Base-by-base conservation (phyloP, 2,113 vertebrate genomes). In the Epinephelus cyanopodus region DNA sequence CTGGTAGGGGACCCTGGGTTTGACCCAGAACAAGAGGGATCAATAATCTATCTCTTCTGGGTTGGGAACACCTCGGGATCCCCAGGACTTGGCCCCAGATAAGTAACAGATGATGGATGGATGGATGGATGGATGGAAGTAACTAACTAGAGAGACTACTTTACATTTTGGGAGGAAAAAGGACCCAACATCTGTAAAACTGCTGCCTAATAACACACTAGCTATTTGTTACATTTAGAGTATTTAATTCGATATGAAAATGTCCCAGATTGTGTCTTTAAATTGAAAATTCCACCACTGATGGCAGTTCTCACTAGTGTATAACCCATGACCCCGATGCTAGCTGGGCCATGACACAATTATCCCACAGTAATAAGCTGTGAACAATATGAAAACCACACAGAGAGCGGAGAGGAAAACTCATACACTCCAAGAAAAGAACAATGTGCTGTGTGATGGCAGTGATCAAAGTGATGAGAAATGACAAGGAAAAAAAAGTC, bases 281-380 rank as follows among this genome's bases (percentile, higher is more conserved):
- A 9, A 48, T 25, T 47, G 23, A 71, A 63, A 15, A 25, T 65
- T 69, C n/a, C 29, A 71, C 18, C n/a, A 64, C 33, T 25, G 50
- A 69, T 61, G 66, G 15, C 67, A 37, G 19, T 48, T 23, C 48
- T 33, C n/a, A 18, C 5, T 54, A 11, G 37, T 54, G 19, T 21
- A 21, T 70, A 47, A 69, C 65, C 87, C 61, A 45, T 79, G 47
- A 63, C 67, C 64, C 72, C 69, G 72, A 75, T 86, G 83, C 37
- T 77, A 79, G 84, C 37, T 68, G 72, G 50, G 48, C 54, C 60
- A 13, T 82, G 74, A 77, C 58, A 62, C 77, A 73, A 23, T 45
- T 45, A 45, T 68, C 74, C 52, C 61, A 76, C 61, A 74, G 48
- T 45, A 85, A 72, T 53, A 60, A 56, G 52, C 70, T 67, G 78